Evolutionary conservation across 2,113 vertebrate species (phyloP).

Genomic region (Melospiza melodia): DNA sequence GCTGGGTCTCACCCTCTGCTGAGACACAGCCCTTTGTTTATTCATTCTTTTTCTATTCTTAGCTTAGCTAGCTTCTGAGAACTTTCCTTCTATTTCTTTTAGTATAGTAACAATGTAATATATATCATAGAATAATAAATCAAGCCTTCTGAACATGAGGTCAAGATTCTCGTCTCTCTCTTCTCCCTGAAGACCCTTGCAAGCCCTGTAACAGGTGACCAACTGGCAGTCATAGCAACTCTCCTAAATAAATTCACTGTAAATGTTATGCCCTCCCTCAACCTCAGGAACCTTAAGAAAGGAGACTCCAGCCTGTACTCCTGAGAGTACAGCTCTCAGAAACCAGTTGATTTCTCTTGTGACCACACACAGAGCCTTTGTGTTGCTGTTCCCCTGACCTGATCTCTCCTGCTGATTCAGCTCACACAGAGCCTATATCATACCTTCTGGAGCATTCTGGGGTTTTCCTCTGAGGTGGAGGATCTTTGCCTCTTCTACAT

Average conservation of each 20-base stretch:
- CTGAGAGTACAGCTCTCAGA: not conserved
- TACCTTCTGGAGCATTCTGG: conserved; percentile 92
- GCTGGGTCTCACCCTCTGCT: no score
- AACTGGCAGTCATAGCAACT: not conserved
- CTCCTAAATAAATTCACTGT: not conserved
- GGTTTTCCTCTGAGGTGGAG: conserved; percentile 91
- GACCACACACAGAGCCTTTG: not conserved
- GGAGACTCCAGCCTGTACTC: not conserved
- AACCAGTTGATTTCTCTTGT: not conserved
- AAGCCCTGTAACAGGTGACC: not conserved
- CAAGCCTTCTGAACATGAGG: no score
- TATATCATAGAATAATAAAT: no score
- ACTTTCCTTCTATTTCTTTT: no score
- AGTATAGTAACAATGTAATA: no score
- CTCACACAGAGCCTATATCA: conserved; percentile 46
- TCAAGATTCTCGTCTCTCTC: no score
- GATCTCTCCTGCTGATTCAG: not conserved
- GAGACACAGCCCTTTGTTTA: no score
- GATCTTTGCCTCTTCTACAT: conserved; percentile 85
- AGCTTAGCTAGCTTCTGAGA: no score
- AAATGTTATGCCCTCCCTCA: not conserved
- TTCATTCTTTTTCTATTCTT: no score
- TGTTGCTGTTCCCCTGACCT: not conserved
- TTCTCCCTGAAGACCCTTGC: no score
- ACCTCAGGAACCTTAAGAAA: not conserved